Base-by-base conservation (phyloP, 2,888 invertebrate genomes). In the Acronicta alni region DNA sequence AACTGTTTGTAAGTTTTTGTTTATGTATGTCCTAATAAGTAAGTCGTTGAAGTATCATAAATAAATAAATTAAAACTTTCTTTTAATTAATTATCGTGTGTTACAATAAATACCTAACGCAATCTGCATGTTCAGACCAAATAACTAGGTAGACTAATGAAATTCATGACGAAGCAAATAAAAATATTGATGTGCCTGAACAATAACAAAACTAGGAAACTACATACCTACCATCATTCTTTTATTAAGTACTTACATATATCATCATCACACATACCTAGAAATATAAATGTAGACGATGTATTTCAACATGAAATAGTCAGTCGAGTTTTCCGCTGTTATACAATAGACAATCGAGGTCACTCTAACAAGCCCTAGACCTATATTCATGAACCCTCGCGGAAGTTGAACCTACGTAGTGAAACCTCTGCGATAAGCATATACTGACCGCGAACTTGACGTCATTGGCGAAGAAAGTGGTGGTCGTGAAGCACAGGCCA, bases 391-490 rank as follows among this genome's bases (percentile, higher is more conserved):
- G 45, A 59, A 60, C 53, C 43, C 67, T 61, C 57, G 54, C 82
- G 85, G 83, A 81, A 84, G 79, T 72, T 51, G 45, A 42, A 48
- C 38, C 59, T 49, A 48, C 43, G 54, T 59, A 80, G 83, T 82
- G 83, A 85, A 81, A 80, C 75, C 72, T 56, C 71, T 75, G 70
- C 77, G 77, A 62, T 45, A 55, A 55, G 64, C 49, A 75, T 75
- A 62, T 79, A 80, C 68, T 80, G 81, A 81, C 82, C 84, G 86
- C 82, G 78, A 82, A 81, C 72, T 80, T 86, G 80, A 81, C 82
- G 84, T 81, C 80, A 82, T 74, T 70, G 57, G 46, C 70, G 81
- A 86, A 79, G 81, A 79, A 79, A 79, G 61, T 76, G 67, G 55
- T 71, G 59, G 57, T 55, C 51, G 47, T 49, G 41, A 52, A 64